Evolutionary conservation across 2,797 vertebrate genomes (phyloP), one percentile per base, ranked within the genome.

Genomic region (Adrianichthys oophorus): DNA sequence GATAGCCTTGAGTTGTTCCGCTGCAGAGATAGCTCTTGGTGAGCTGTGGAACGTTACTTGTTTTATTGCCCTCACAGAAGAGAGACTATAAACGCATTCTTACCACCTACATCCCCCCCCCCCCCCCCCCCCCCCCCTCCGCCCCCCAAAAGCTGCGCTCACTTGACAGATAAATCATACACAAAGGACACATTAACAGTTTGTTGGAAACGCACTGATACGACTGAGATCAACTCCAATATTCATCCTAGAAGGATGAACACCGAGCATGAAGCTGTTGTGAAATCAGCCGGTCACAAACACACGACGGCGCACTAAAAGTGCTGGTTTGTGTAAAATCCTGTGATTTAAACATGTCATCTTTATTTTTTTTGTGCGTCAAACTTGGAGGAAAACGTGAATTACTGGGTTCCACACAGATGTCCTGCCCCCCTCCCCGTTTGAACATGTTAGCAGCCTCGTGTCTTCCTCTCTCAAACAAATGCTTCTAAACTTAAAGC

Each of bases 71-170:
- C 83, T 74, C 83, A 80, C 83, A 84, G 81, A 89, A 84, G 71
- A 85, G 79, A 87, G 85, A 90, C 87, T 87, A 86, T 88, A 89
- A 89, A 89, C 76, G 86, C 88, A 89, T 90, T 91, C 88, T 89
- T 90, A 82, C 74, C 68, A 86, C 77, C 79, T 70, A 66, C 74
- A 82, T 76, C 82, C 24, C 24, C 24, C 24, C 24, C 1, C 24
- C 24, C 24, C 4, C 4, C 23, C 71, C 54, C 72, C 72, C 71
- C 72, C 15, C 82, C 79, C 80, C 80, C 83, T 77, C 73, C 70
- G 66, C 66, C 52, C 71, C 54, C 72, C 72, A 72, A 83, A 80
- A 72, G 65, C 81, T 83, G 60, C 79, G 68, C 70, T 74, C 62
- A 71, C 68, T 74, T 65, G 71, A 72, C 72, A 59, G 65, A 74